These are phyloP conservation scores for Eidolon helvum DNA, from an alignment of 2,113 vertebrate species.

Conservation along the genomic window DNA sequence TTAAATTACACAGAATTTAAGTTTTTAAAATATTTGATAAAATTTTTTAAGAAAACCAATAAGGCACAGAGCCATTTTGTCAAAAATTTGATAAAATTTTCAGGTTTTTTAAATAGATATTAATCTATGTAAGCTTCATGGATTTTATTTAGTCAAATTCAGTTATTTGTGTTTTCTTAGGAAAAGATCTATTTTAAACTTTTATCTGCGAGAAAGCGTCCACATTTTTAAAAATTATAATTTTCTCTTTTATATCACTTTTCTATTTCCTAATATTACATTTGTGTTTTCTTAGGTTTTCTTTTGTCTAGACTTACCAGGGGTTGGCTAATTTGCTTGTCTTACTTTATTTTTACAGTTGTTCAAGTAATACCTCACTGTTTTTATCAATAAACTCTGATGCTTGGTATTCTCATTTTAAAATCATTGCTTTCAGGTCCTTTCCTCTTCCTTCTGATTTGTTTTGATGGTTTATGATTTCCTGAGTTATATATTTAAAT, in stretches of 20 bases:
- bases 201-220: background rate
- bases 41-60: background rate
- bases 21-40: background rate
- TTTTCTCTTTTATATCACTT: background rate
- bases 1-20: background rate
- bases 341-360: background rate
- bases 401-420: background rate
- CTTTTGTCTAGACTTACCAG: background rate
- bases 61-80: background rate
- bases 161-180: background rate
- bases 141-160: background rate
- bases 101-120: background rate
- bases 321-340: background rate
- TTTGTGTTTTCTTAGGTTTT: background rate
- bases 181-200: background rate
- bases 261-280: background rate
- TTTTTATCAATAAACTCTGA: background rate
- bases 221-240: background rate
- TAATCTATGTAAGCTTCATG: background rate
- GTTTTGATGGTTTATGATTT: background rate
- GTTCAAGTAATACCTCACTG: background rate
- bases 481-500: background rate
- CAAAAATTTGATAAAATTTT: background rate
- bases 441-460: background rate
- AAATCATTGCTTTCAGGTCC: background rate